Evolutionary conservation across 2,113 vertebrate species (phyloP), one percentile per base, ranked within the genome.

Genomic region (Morone chrysops): DNA sequence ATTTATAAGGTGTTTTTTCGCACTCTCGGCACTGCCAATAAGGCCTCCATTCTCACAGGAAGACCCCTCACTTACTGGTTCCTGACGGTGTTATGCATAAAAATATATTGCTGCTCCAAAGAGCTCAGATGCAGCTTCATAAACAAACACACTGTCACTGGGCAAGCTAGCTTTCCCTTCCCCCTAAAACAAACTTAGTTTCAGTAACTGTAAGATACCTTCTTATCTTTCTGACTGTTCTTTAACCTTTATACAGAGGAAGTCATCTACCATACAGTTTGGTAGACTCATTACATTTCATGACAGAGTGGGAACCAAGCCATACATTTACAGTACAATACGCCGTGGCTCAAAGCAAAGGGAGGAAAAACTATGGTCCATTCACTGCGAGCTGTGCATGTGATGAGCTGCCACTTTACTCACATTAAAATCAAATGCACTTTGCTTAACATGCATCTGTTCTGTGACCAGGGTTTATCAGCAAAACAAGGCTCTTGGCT

Each of bases 131-230:
- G 68, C 65, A 73, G 69, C 77, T 67, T 80, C 17, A 73, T 80
- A 86, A 88, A 88, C 51, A 89, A 77, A 75, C 41, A 31, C 83
- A 65, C 47, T 47, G 83, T 90, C 84, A 73, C 84, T 71, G 82
- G 82, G 86, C 80, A 90, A 75, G 86, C 47, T 48, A 51, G 60
- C 50, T 20, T 73, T 40, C 16, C 10, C 20, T 74, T 50, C 22
- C n/a, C 45, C 60, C 68, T 60, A 31, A 50, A 83, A 48, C 25
- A 81, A 70, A 78, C 70, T 62, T 48, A 56, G 40, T 41, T 70
- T 78, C 13, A 69, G 38, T 12, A 61, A 53, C 62, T n/a, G 47
- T 77, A 72, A 63, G 25, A 48, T 13, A 60, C 41, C 16, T 40
- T 65, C 17, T 54, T 53, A n/a, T 66, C 38, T 70, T 25, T 50